A percentile compares a stretch with the other conserved stretches of the same genome.
These are phyloP conservation scores for Cephalopterus ornatus DNA, from an alignment of 2,113 vertebrate genomes.

Conservation along the genomic window DNA sequence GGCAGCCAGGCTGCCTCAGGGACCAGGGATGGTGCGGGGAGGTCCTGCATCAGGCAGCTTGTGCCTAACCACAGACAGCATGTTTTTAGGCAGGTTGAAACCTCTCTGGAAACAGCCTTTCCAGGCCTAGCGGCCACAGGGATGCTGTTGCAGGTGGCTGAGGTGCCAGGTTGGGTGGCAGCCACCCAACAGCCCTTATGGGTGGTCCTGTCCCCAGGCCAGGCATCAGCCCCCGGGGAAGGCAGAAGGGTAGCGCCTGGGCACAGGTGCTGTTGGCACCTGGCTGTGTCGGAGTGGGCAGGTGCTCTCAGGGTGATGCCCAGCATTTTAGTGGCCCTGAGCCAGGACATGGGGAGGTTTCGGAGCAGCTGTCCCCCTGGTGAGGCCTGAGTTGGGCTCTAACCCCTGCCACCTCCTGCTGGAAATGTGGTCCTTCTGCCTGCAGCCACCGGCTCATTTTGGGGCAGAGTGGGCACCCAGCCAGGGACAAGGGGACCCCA, in stretches of 20 bases:
- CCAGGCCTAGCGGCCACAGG: not conserved
- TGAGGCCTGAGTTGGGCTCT: not conserved
- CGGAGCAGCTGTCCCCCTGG: not conserved
- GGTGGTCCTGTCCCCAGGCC: not conserved
- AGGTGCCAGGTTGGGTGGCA: not conserved
- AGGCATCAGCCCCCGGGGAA: not conserved
- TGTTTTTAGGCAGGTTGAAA: not conserved
- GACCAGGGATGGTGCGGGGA: not conserved
- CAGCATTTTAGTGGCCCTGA: not conserved
- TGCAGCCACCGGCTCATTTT: not conserved
- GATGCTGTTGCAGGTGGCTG: not conserved
- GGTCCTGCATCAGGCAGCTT: not conserved
- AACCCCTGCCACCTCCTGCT: not conserved
- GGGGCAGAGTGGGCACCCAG: not conserved
- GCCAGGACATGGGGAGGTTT: rapidly evolving
- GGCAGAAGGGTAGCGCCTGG: not conserved
- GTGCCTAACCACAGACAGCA: not conserved
- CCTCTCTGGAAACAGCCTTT: not conserved
- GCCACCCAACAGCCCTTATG: not conserved
- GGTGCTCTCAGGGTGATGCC: not conserved
- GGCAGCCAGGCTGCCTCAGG: not conserved
- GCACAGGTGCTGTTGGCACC: not conserved
- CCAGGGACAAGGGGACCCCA: not conserved
- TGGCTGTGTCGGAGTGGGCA: rapidly evolving
- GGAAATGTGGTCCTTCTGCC: rapidly evolving